phyloP scores from a whole-genome alignment of 2,113 vertebrate species.

The Pelusios castaneus region DNA sequence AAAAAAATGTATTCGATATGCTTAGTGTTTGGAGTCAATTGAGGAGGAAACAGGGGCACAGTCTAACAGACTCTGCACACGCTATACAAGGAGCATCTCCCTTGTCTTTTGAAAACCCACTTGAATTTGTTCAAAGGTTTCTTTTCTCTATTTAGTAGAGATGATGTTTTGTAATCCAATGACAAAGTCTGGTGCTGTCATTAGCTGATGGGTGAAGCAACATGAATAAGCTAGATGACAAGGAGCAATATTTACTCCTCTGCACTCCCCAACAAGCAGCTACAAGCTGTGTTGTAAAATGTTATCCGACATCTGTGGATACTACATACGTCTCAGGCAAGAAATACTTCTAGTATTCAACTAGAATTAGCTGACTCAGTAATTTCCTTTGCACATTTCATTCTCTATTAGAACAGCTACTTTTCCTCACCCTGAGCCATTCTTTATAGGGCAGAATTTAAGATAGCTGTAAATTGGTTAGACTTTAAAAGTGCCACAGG shows the following conservation, averaged over 20 bases:
- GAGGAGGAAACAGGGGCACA: no score
- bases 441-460: background rate
- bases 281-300: background rate
- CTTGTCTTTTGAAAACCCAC: no score
- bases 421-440: background rate
- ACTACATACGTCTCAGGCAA: background rate
- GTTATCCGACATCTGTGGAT: background rate
- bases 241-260: background rate
- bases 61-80: no score
- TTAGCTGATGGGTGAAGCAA: background rate
- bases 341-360: background rate
- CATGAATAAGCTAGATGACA: background rate
- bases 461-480: no score
- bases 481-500: no score
- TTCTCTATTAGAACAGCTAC: conserved; percentile 54
- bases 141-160: background rate
- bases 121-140: no score
- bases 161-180: background rate
- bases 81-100: no score
- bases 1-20: background rate
- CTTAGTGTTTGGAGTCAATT: background rate
- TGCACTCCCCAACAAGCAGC: background rate
- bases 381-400: background rate
- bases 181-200: background rate
- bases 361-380: background rate